Percentiles rank a stretch among this genome's conserved stretches.
These are phyloP conservation scores for Metacarcinus magister DNA, from an alignment of 2,888 invertebrate genomes.

Conservation along the genomic window DNA sequence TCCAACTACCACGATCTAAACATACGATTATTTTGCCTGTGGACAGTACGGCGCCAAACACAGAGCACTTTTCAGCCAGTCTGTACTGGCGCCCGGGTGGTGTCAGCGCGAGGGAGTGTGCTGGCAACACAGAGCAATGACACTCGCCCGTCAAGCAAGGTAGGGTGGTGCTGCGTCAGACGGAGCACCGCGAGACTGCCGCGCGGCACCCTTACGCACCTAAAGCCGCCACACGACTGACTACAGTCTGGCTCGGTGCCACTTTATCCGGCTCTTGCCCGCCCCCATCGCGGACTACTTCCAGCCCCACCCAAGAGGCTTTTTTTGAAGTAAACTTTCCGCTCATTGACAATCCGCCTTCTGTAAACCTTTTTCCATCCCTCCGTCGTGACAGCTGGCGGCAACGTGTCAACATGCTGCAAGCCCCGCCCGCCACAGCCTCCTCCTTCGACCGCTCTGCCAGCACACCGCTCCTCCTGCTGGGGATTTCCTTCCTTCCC, in stretches of 20 bases:
- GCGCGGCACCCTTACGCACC: conserved; percentile 11
- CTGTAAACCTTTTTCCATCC: conserved; percentile 2
- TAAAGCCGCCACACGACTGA: conserved; percentile 32
- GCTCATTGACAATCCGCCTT: neutral
- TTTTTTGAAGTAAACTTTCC: neutral
- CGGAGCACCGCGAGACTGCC: neutral
- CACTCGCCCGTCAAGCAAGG: neutral
- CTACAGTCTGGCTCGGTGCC: conserved; percentile 5
- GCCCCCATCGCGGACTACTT: neutral
- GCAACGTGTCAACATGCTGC: neutral
- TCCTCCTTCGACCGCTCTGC: neutral
- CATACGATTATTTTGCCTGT: neutral
- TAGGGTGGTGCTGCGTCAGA: conserved; percentile 16
- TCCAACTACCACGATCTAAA: neutral
- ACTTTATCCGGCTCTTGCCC: conserved; percentile 19
- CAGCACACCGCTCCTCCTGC: neutral
- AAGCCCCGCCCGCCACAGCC: conserved; percentile 11
- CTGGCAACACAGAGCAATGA: neutral
- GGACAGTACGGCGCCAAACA: neutral
- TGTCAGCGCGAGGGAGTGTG: neutral
- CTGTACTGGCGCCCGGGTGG: neutral
- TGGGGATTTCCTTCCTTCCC: neutral
- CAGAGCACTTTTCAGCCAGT: neutral
- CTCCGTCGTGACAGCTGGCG: neutral
- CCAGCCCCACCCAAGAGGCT: conserved; percentile 26